Conservation (phyloP, 1,140 invertebrate species). For the Agrilus planipennis region DNA sequence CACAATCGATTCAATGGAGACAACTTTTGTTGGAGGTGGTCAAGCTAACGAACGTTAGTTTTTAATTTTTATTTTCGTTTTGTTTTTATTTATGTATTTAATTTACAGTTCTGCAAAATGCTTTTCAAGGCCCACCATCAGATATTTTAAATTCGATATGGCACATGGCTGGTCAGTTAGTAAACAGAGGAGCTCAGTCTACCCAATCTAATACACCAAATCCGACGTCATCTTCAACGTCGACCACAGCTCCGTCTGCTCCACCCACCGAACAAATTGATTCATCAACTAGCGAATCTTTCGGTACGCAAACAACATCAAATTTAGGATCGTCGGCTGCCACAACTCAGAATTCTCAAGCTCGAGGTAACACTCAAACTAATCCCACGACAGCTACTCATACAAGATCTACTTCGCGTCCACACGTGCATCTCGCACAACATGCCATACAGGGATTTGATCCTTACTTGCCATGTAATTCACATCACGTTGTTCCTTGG, state of each 20-base stretch:
- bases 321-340: constrained; percentile 14
- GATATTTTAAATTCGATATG: constrained; percentile 49
- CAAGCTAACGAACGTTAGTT: constrained; percentile 24
- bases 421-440: constrained; percentile 45
- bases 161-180: constrained; percentile 36
- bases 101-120: constrained; percentile 31
- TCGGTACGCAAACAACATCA: constrained; percentile 7
- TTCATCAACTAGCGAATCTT: constrained; percentile 7
- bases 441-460: constrained; percentile 43
- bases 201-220: constrained; percentile 13
- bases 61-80: constrained; percentile 6
- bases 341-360: constrained; percentile 40
- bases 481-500: constrained; percentile 41
- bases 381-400: constrained; percentile 54
- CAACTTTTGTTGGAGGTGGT: constrained; percentile 16
- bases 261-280: constrained; percentile 14
- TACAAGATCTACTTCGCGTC: constrained; percentile 43
- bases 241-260: constrained; percentile 11
- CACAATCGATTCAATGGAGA: constrained; percentile 40
- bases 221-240: constrained; percentile 10
- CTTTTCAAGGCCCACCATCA: constrained; percentile 32
- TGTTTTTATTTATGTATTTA: constrained; percentile 4
- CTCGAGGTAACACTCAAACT: constrained; percentile 47
- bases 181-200: constrained; percentile 29
- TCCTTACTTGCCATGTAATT: constrained; percentile 57